Conservation (phyloP, 30 jellyfish, hydroid and myxozoan species). For the Aurelia sp. region DNA sequence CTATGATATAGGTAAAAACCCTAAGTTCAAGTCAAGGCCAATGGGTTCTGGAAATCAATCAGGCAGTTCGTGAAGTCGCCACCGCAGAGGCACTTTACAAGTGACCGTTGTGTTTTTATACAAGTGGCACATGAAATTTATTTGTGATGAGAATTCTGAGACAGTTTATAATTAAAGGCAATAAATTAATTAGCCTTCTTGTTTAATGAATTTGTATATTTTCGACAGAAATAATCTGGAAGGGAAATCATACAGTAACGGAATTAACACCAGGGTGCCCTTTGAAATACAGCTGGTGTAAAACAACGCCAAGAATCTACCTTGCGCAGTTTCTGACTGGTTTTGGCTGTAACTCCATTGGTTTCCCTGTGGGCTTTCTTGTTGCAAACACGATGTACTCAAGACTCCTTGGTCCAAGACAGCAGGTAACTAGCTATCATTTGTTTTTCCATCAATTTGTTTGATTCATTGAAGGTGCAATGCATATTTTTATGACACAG, state of each 20-base stretch:
- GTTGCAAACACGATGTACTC: conserved; percentile 60
- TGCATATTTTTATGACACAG: too few relatives aligned
- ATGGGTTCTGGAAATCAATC: too few relatives aligned
- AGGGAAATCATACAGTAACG: neutral
- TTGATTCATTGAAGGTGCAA: too few relatives aligned
- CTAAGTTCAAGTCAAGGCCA: too few relatives aligned
- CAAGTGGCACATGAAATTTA: too few relatives aligned
- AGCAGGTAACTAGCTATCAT: conserved; percentile 7
- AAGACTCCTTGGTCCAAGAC: conserved; percentile 75
- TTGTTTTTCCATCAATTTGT: too few relatives aligned
- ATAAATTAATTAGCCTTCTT: neutral
- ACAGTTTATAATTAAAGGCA: too few relatives aligned
- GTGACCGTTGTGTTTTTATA: too few relatives aligned
- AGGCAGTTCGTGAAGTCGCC: too few relatives aligned
- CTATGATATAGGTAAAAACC: too few relatives aligned
- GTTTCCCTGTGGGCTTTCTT: conserved; percentile 69
- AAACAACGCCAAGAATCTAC: conserved; percentile 68
- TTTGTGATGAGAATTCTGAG: too few relatives aligned
- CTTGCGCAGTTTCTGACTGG: conserved; percentile 73
- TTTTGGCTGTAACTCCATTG: conserved; percentile 38
- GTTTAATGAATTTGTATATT: neutral
- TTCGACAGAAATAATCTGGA: conserved; percentile 10
- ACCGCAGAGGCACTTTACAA: too few relatives aligned
- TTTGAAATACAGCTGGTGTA: conserved; percentile 67
- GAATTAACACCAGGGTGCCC: conserved; percentile 73